Conservation (phyloP, 2,888 invertebrate species). For the Rhamnusium bicolor region DNA sequence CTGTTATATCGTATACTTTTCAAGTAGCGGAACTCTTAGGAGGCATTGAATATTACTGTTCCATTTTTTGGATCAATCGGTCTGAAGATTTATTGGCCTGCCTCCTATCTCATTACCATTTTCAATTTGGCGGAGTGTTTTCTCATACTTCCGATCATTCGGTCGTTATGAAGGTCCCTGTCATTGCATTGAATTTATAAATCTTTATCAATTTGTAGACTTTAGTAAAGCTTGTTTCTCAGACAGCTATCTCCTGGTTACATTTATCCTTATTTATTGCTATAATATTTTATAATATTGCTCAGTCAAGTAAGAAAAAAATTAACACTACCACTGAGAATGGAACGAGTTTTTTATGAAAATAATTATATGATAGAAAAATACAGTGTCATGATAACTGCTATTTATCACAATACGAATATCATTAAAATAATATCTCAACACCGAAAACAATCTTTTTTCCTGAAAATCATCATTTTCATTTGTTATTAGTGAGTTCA, state of each 20-base stretch:
- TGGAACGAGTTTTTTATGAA: not conserved
- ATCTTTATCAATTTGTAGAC: constrained; percentile 30
- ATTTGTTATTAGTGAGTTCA: no score
- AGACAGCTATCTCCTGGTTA: not conserved
- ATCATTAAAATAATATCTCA: no score
- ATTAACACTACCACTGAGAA: not conserved
- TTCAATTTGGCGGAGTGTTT: constrained; percentile 69
- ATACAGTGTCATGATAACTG: no score
- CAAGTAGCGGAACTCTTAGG: not conserved
- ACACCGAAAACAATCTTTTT: no score
- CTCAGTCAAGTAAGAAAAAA: not conserved
- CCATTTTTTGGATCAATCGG: constrained; percentile 42
- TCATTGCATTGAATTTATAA: constrained; percentile 55
- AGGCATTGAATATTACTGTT: not conserved
- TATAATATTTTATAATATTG: not conserved
- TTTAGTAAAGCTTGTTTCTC: constrained; percentile 4
- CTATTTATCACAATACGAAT: no score
- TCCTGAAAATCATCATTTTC: no score
- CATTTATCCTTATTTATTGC: constrained; percentile 2
- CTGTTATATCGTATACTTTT: not conserved
- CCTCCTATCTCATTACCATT: constrained; percentile 69
- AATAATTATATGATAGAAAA: no score
- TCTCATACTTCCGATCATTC: constrained; percentile 61
- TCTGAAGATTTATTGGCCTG: constrained; percentile 65
- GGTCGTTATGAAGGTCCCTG: constrained; percentile 56